These are phyloP conservation scores for Phortica magna DNA, from an alignment of 2,888 invertebrate genomes.

Conservation along the genomic window DNA sequence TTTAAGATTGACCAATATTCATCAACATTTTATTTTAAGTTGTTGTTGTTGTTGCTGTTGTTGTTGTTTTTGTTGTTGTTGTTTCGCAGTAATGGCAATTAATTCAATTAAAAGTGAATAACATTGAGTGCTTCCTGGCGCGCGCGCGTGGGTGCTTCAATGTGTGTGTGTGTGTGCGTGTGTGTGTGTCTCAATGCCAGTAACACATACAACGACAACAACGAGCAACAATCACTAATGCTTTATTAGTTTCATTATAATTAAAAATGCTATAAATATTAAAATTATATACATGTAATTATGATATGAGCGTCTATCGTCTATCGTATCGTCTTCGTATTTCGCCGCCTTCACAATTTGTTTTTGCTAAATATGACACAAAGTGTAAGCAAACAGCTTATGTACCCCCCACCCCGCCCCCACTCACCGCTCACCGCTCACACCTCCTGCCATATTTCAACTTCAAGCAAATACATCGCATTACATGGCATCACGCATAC, in stretches of 20 bases:
- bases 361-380: background rate
- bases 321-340: background rate
- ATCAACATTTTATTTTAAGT: no score
- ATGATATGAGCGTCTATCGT: background rate
- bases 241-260: background rate
- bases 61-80: no score
- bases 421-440: constrained; percentile 28
- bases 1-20: no score
- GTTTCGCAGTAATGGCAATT: no score
- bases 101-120: no score
- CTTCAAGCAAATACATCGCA: no score
- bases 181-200: background rate
- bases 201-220: background rate
- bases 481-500: no score
- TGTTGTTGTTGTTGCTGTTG: no score
- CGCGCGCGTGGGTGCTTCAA: background rate
- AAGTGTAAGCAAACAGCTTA: background rate
- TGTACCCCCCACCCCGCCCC: background rate
- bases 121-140: background rate
- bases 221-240: background rate
- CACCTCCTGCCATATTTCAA: no score
- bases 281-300: constrained; percentile 13
- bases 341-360: background rate
- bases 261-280: constrained; percentile 28
- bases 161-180: background rate